Conservation (phyloP, 1,140 invertebrate species). For the Drosophila guanche region DNA sequence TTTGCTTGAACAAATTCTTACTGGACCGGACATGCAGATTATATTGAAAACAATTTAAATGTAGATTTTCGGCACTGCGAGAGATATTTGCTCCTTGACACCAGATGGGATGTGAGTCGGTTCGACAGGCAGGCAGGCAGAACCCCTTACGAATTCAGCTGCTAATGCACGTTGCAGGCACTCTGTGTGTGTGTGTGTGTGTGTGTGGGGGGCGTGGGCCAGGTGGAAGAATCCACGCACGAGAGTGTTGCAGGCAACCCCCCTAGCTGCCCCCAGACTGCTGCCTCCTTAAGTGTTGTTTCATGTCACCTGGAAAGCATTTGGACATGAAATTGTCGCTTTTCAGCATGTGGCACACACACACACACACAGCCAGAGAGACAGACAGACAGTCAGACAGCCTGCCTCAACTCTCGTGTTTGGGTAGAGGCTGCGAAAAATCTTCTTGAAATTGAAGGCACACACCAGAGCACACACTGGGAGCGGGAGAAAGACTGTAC, state of each 20-base stretch:
- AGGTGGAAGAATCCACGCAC: constrained; percentile 47
- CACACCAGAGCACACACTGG: constrained; percentile 34
- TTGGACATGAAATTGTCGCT: constrained; percentile 83
- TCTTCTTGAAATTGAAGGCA: constrained; percentile 70
- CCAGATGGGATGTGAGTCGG: constrained; percentile 44
- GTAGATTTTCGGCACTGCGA: constrained; percentile 67
- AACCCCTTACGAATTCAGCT: constrained; percentile 23
- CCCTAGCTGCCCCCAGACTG: constrained; percentile 39
- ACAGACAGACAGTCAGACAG: constrained; percentile 14
- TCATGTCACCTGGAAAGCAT: constrained; percentile 84
- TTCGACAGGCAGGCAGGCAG: constrained; percentile 31
- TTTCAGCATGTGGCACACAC: constrained; percentile 71
- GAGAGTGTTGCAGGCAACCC: constrained; percentile 58
- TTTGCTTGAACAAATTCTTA: constrained; percentile 14
- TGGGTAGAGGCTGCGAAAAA: constrained; percentile 35
- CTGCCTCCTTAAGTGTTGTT: constrained; percentile 83
- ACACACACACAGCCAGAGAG: constrained; percentile 13
- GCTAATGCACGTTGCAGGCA: constrained; percentile 21
- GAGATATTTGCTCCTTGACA: constrained; percentile 60
- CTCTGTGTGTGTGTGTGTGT: constrained; percentile 11
- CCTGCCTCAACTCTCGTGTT: constrained; percentile 13
- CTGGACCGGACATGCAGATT: constrained; percentile 75
- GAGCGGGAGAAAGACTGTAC: constrained; percentile 5
- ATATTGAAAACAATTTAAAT: constrained; percentile 83
- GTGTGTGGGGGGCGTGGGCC: constrained; percentile 12